Evolutionary conservation across 2,888 invertebrate species (phyloP), one percentile per base, ranked within the genome.

Genomic region (Pheosia gnoma): DNA sequence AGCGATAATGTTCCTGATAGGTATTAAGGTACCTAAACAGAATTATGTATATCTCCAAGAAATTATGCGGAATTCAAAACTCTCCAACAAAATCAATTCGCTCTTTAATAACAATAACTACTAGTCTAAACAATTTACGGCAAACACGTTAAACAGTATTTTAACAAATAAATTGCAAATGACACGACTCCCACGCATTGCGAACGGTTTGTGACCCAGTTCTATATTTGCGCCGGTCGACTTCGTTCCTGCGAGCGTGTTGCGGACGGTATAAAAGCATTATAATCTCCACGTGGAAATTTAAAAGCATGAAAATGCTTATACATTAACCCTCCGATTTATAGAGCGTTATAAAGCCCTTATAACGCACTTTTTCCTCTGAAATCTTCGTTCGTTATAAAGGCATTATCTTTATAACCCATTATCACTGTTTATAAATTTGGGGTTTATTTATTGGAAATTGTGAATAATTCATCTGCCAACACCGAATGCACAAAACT

Each of bases 201-300:
- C 59, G 67, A 45, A 62, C 70, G 68, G 66, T 73, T 75, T 75
- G 67, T 82, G 85, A 84, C 85, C 85, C 75, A 84, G 70, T 80
- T 85, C 76, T 76, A 79, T 68, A 74, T 73, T 73, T 66, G 69
- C 57, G 59, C 45, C 47, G 62, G 63, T 43, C 62, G 59, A 65
- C 25, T 25, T 25, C 70, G 43, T 41, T 51, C 55, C 37, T 9
- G 43, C n/a, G 43, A 41, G 37, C 45, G 38, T 63, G 43, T 66
- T 53, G 4, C 3, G 53, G 37, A 53, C 53, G 11, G 37, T 7
- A 53, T 36, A 53, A 6, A 53, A 53, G 5, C 51, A 25, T 51
- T 7, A 51, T 13, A 25, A 51, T 51, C 13, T 49, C 13, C 47
- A 47, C 47, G 47, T 47, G 25, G 25, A 25, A 25, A 25, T 25